Conservation (phyloP, 2,113 vertebrate genomes). For the Nematolebias whitei region DNA sequence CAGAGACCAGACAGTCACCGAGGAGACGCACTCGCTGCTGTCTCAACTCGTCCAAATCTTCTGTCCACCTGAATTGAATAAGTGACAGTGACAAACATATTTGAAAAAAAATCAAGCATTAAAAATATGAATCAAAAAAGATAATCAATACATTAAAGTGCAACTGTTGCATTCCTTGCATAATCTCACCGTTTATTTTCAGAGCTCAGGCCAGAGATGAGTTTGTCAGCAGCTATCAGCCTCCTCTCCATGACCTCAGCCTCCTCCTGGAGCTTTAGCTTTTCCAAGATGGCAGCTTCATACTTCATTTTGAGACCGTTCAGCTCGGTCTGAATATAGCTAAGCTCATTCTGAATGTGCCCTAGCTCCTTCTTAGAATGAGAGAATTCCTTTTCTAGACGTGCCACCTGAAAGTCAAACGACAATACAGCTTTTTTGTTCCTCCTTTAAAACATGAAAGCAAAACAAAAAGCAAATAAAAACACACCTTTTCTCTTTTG, state of each 20-base stretch:
- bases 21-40: slow-evolving; percentile 84
- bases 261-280: slow-evolving; percentile 89
- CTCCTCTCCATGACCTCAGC: slow-evolving; percentile 94
- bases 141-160: not conserved
- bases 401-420: slow-evolving; percentile 83
- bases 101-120: not conserved
- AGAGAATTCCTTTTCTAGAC: slow-evolving; percentile 88
- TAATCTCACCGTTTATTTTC: slow-evolving; percentile 88
- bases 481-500: slow-evolving; percentile 94
- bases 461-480: not conserved
- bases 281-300: slow-evolving; percentile 85
- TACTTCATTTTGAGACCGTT: slow-evolving; percentile 86
- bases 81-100: not conserved
- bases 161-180: not conserved
- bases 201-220: slow-evolving; percentile 91
- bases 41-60: slow-evolving; percentile 88
- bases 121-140: not conserved
- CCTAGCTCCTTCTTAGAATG: slow-evolving; percentile 88
- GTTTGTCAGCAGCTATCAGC: slow-evolving; percentile 91
- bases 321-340: slow-evolving; percentile 85
- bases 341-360: slow-evolving; percentile 86
- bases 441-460: not conserved
- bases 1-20: slow-evolving; percentile 90
- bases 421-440: not conserved
- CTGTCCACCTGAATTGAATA: slow-evolving; percentile 83